Base-by-base conservation (phyloP, 2,797 vertebrate genomes). In the Aldrovandia affinis region DNA sequence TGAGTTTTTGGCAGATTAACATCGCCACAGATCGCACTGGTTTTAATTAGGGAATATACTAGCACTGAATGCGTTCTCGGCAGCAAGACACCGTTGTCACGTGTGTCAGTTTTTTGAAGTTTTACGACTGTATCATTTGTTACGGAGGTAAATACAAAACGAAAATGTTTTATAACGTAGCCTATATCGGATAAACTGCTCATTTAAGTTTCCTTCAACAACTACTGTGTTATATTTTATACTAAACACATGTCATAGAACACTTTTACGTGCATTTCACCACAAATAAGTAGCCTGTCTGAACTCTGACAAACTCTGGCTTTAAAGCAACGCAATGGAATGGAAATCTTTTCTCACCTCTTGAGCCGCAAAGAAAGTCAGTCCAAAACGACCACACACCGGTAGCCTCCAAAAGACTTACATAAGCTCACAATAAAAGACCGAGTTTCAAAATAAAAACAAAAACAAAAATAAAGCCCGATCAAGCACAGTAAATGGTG, bases 311-410 rank as follows among this genome's bases (percentile, higher is more conserved):
- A 73, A 42, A 73, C 33, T 73, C 15, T 20, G 15, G 68, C 42
- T 77, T 77, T 44, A 44, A n/a, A 77, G 73, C 42, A 44, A 77
- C 47, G 25, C 39, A 47, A n/a, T 77, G 73, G 20, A 47, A 77
- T 77, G 22, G 39, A 77, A 25, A 28, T 47, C 15, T 73, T 39
- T 68, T 42, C 63, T 15, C 6, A 39, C 33, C 33, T 30, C 28
- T 30, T 73, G 68, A 73, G 68, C 14, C 30, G 68, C 73, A 80
- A 81, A 54, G 15, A 80, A 57, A 63, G 25, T 44, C 20, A 30
- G 57, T 65, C n/a, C 61, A 65, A 30, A 81, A 63, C 80, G 80
- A 59, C 80, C 57, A 50, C 25, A 81, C 59, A 81, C 61, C 55
- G 57, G n/a, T 18, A n/a, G 14, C 36, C 59, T 47, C 36, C 80